Base-by-base conservation (phyloP, 2,113 vertebrate genomes). In the Thomomys bottae region DNA sequence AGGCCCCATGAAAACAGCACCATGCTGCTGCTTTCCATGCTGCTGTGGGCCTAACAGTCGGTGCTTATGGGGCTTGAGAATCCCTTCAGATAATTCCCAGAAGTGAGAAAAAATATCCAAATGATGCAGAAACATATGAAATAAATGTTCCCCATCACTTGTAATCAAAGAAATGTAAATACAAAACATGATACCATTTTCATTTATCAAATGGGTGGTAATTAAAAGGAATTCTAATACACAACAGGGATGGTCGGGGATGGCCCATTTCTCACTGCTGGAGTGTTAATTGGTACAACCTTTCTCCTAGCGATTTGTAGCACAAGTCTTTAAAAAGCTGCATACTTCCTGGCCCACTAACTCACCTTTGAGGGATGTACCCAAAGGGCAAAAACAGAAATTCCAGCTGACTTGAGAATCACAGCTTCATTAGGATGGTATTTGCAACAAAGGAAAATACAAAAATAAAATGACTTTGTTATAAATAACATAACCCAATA, bases 91-190 rank as follows among this genome's bases (percentile, higher is more conserved):
- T 40, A 86, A 90, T 88, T 94, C 83, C 90, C 90, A 81, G 45
- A 86, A 90, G 71, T n/a, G 78, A 83, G 88, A 71, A 54, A 54
- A 54, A 54, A 17, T n/a, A 91, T 75, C 87, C 87, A 95, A 96
- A 93, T 78, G 64, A 54, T n/a, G 88, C 63, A 26, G 49, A 93
- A 95, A 91, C 79, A 72, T 72, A 76, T n/a, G 88, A 95, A 91
- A 91, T 88, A 92, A 93, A 77, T 87, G 88, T 87, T 93, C 36
- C 0, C 59, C 72, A 87, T 88, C 87, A 68, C 63, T 87, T 81
- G 40, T 77, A 96, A 95, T 95, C 95, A 95, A 94, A 95, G 82
- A 93, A 87, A 92, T 70, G 76, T 90, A 93, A 92, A 94, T 80
- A 72, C 8, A 76, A 89, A 88, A 87, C 90, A 92, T 84, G 71